These are phyloP conservation scores for Diloba caeruleocephala DNA, from an alignment of 2,888 invertebrate species.

Conservation along the genomic window DNA sequence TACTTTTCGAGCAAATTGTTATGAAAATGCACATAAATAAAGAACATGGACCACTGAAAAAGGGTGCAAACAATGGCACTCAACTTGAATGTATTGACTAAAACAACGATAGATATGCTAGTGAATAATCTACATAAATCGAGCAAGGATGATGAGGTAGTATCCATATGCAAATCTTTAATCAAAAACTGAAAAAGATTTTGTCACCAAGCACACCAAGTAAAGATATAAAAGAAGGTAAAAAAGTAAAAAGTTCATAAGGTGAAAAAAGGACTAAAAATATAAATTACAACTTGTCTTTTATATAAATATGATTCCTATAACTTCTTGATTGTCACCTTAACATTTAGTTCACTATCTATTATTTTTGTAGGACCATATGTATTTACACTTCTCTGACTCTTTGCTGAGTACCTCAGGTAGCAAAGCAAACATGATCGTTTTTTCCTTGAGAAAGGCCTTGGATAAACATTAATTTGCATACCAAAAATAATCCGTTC, in stretches of 20 bases:
- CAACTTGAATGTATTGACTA: constrained; percentile 97
- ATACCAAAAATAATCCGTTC: not conserved
- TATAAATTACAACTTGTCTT: no score
- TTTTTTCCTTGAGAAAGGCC: no score
- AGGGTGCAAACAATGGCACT: constrained; percentile 96
- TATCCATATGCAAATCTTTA: constrained; percentile 97
- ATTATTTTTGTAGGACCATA: no score
- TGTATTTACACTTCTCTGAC: no score
- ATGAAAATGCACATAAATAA: no score
- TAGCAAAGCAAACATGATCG: no score
- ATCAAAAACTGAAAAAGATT: constrained; percentile 99
- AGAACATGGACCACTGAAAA: constrained; percentile 97
- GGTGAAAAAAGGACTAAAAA: constrained; percentile 90
- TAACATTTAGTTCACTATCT: no score
- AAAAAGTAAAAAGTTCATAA: constrained; percentile 91
- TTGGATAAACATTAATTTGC: no score
- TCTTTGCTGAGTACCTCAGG: no score
- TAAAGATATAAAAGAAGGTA: constrained; percentile 91
- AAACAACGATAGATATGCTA: constrained; percentile 99
- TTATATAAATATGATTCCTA: no score
- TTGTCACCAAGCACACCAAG: constrained; percentile 89
- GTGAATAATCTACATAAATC: constrained; percentile 99
- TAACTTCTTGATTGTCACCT: no score
- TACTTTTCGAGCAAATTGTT: no score
- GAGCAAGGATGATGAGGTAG: constrained; percentile 98